Percentiles rank a stretch among this genome's conserved stretches.
Evolutionary conservation across 1,140 invertebrate genomes (phyloP).

Genomic region (Diabrotica virgifera): DNA sequence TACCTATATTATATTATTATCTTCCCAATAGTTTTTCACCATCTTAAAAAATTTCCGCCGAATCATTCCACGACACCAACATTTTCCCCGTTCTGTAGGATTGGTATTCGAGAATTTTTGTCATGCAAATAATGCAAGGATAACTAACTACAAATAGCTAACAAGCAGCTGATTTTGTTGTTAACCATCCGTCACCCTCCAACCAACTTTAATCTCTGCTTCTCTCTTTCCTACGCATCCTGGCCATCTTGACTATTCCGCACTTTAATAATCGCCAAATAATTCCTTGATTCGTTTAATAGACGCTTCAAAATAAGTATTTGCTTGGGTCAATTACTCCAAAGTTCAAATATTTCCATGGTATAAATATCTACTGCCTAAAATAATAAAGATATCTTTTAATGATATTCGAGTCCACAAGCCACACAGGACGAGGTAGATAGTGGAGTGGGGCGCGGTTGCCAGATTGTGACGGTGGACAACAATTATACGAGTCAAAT

Average conservation of each 20-base stretch:
- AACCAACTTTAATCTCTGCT: background rate
- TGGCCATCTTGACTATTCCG: too few species aligned
- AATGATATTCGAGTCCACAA: background rate
- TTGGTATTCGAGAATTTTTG: too few species aligned
- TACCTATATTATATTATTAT: too few species aligned
- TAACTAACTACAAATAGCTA: constrained; percentile 3
- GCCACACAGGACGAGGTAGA: background rate
- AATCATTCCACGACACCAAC: too few species aligned
- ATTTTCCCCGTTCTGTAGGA: too few species aligned
- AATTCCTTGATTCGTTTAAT: too few species aligned
- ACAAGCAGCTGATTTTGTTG: background rate
- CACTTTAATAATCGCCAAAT: too few species aligned
- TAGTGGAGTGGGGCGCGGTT: background rate
- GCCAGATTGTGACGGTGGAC: background rate
- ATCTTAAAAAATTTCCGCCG: too few species aligned
- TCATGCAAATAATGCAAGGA: background rate
- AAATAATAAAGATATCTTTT: background rate
- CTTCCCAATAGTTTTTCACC: too few species aligned
- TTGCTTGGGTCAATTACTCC: background rate
- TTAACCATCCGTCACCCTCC: background rate
- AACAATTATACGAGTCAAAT: too few species aligned
- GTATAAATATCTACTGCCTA: background rate
- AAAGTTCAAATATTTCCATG: background rate
- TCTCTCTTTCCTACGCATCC: background rate
- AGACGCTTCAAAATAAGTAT: background rate